These are phyloP conservation scores for Anabacerthia variegaticeps DNA, from an alignment of 2,797 vertebrate species.

Conservation along the genomic window DNA sequence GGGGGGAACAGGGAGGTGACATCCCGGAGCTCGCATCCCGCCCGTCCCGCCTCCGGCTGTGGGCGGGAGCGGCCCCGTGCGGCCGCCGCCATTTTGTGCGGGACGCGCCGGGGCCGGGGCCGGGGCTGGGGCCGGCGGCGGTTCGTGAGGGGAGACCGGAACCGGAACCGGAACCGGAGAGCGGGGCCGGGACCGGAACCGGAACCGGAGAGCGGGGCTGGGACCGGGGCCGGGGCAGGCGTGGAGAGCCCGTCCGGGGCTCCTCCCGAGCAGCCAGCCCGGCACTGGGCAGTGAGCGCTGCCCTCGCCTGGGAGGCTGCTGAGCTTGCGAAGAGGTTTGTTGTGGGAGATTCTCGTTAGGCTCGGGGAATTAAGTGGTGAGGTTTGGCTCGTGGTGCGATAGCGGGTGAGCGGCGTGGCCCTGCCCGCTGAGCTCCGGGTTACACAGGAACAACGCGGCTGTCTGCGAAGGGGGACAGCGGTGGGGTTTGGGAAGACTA, in stretches of 20 bases:
- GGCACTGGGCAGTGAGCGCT: fast-evolving
- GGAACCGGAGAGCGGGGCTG: too few species aligned
- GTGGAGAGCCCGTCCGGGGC: not conserved
- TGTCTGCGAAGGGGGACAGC: fast-evolving
- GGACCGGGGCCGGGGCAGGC: not conserved
- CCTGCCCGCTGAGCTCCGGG: not conserved
- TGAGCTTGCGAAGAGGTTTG: not conserved
- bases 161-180: not conserved
- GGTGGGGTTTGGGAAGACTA: fast-evolving
- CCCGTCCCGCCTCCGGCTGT: not conserved
- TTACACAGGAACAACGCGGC: not conserved
- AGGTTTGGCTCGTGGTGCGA: not conserved
- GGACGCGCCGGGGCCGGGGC: not conserved
- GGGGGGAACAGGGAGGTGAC: not conserved
- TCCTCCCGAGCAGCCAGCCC: not conserved
- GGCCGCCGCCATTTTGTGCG: not conserved
- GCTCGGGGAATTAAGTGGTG: fast-evolving
- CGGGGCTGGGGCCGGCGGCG: not conserved
- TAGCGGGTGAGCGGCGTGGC: fast-evolving
- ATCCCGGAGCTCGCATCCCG: too few species aligned
- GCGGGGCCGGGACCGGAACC: too few species aligned
- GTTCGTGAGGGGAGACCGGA: not conserved
- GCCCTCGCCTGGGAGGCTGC: not conserved
- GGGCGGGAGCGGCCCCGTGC: not conserved
- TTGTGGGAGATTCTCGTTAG: fast-evolving